phyloP scores from a whole-genome alignment of 2,888 invertebrate species.

The Electrophaes corylata region DNA sequence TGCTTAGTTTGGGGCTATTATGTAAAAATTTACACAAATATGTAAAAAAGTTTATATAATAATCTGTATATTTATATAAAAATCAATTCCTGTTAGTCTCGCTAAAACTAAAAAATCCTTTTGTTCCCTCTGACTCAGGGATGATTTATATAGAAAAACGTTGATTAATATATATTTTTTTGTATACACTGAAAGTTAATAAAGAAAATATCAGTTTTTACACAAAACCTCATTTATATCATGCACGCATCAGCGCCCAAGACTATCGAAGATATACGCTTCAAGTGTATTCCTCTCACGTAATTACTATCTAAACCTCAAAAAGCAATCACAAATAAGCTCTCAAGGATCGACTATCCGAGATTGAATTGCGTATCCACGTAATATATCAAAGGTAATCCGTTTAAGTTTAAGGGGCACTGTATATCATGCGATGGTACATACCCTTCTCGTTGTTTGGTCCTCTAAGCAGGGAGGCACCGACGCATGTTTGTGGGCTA shows the following conservation, averaged over 20 bases:
- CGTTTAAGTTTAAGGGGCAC: slow-evolving; percentile 82
- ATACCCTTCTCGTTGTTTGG: slow-evolving; percentile 75
- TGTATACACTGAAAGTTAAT: too few species aligned
- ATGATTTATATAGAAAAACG: too few species aligned
- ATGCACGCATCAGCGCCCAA: slow-evolving; percentile 10
- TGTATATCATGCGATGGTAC: slow-evolving; percentile 80
- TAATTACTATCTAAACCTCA: slow-evolving; percentile 64
- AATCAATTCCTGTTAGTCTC: too few species aligned
- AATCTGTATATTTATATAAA: too few species aligned
- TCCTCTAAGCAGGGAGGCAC: slow-evolving; percentile 78
- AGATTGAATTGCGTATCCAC: slow-evolving; percentile 80
- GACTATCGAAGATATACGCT: not conserved
- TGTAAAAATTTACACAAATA: too few species aligned
- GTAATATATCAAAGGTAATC: slow-evolving; percentile 84
- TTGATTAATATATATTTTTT: too few species aligned
- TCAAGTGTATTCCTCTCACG: slow-evolving; percentile 30
- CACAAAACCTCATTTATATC: not conserved
- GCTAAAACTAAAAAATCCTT: too few species aligned
- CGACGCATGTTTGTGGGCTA: slow-evolving; percentile 66
- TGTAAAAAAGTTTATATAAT: too few species aligned
- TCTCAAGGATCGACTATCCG: slow-evolving; percentile 69
- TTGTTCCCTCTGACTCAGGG: too few species aligned
- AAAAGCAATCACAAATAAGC: slow-evolving; percentile 72
- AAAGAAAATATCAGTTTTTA: not conserved
- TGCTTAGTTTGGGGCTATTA: too few species aligned